Conservation (phyloP, 2,888 invertebrate species). For the Hoplodrina ambigua region DNA sequence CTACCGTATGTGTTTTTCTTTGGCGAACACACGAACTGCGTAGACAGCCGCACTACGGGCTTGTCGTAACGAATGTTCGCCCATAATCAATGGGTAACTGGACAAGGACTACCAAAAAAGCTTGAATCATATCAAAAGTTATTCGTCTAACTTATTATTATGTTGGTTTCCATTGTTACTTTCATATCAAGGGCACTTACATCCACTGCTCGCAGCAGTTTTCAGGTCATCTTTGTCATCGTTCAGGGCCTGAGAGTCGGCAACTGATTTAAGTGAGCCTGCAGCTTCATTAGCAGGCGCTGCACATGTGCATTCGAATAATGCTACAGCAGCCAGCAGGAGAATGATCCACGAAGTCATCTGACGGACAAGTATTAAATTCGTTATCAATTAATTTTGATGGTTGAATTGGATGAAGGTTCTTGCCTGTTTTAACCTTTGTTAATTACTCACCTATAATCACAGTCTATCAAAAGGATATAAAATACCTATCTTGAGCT, state of each 20-base stretch:
- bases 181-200: conserved; percentile 69
- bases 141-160: no score
- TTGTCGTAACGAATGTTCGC: no score
- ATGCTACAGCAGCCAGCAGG: conserved; percentile 62
- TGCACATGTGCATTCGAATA: conserved; percentile 61
- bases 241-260: conserved; percentile 46
- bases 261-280: conserved; percentile 51
- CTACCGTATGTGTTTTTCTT: no score
- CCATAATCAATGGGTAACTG: no score
- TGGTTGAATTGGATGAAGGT: no score
- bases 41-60: no score
- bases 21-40: no score
- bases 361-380: conserved; percentile 59
- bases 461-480: not conserved
- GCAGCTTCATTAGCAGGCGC: conserved; percentile 61
- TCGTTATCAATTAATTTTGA: not conserved
- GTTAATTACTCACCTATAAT: not conserved
- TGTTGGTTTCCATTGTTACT: no score
- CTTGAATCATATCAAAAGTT: no score
- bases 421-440: not conserved
- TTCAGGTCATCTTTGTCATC: conserved; percentile 77
- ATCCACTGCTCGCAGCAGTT: conserved; percentile 79
- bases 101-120: not conserved
- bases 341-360: conserved; percentile 69
- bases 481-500: not conserved